Evolutionary conservation across 2,888 invertebrate species (phyloP), one percentile per base, ranked within the genome.

Genomic region (Hedya salicella): DNA sequence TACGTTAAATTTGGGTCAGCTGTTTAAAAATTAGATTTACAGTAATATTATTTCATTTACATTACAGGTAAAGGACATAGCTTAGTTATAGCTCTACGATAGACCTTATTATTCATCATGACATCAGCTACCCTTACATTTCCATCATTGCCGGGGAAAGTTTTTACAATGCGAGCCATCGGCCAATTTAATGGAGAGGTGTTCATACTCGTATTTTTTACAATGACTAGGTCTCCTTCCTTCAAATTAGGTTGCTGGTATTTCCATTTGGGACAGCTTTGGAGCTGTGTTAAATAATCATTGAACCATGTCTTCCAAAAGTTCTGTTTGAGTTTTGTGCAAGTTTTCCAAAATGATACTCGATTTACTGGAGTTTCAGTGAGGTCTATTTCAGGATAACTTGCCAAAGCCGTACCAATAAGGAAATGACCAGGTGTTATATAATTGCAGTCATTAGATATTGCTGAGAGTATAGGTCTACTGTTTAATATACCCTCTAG

Each of bases 11-110:
- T n/a, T 25, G 5, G 25, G 25, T 25, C 25, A 25, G 25, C 25
- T 25, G 25, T 25, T 25, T 25, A 3, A 5, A 25, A 25, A 25
- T 2, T 25, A 25, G 2, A 25, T 25, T 25, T 25, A 25, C 25
- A 25, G 5, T 25, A 25, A 3, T 5, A 25, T 25, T 44, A 1
- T 9, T 32, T 50, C 9, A 36, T 3, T 19, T 39, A 59, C 53
- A 42, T 30, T 30, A 62, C 42, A 32, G 54, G 63, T n/a, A 63
- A 44, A 54, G 54, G 53, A 63, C 63, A 63, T 48, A 63, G 48
- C 13, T 56, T 63, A 14, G 21, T 48, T 32, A 54, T 54, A 44
- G 56, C 54, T 40, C 54, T 63, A 17, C 48, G 39, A 42, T 57
- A 64, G 1, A 64, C n/a, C 21, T 64, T 64, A 39, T 25, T 25